A percentile compares a stretch with the other conserved stretches of the same genome.
These are phyloP conservation scores for Hypomesus transpacificus DNA, from an alignment of 2,113 vertebrate species.

Conservation along the genomic window DNA sequence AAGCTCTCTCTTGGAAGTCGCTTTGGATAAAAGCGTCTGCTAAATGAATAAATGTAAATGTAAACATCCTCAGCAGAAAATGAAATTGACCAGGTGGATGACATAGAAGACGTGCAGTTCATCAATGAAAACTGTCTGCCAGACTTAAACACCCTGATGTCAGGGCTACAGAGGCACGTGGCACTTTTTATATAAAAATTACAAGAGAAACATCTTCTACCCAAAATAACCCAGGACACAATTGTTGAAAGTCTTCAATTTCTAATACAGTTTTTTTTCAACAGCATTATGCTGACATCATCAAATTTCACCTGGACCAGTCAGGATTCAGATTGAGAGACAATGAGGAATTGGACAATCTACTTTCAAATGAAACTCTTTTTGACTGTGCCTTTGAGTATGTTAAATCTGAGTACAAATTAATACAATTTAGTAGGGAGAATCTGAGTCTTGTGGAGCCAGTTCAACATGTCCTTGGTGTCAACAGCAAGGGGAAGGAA, in stretches of 20 bases:
- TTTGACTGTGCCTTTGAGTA: slow-evolving; percentile 17
- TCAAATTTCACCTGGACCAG: slow-evolving; percentile 15
- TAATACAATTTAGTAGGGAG: slow-evolving; percentile 13
- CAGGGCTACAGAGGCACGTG: slow-evolving; percentile 19
- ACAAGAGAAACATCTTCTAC: neutral
- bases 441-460: slow-evolving; percentile 28
- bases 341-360: slow-evolving; percentile 18
- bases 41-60: no score
- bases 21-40: no score
- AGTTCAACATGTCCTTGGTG: neutral
- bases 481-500: neutral
- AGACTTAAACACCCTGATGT: neutral
- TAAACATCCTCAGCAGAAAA: no score
- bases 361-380: slow-evolving; percentile 20
- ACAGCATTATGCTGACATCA: slow-evolving; percentile 14
- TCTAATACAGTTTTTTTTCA: slow-evolving; percentile 18
- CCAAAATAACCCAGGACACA: slow-evolving; percentile 13
- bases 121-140: neutral
- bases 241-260: slow-evolving; percentile 23
- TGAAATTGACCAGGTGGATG: neutral
- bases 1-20: no score
- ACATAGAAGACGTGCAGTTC: neutral
- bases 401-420: slow-evolving; percentile 16
- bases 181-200: slow-evolving; percentile 11
- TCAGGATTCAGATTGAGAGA: slow-evolving; percentile 15